Conservation (phyloP, 2,888 invertebrate genomes). For the Rugalucina vietnamica region DNA sequence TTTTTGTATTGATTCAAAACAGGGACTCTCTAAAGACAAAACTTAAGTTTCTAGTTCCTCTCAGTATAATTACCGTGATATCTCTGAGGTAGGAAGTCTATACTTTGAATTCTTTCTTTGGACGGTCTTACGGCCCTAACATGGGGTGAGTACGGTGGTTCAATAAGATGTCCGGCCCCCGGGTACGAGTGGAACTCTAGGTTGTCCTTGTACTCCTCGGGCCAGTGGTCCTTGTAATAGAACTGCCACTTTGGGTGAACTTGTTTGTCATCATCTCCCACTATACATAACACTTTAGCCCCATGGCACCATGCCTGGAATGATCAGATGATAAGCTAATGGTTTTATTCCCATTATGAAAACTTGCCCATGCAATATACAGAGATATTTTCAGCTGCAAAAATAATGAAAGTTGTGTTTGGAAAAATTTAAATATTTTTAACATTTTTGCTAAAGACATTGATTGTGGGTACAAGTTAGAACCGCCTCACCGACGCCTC, state of each 20-base stretch:
- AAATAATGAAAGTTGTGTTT: too few relatives aligned
- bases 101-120: slow-evolving; percentile 24
- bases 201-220: slow-evolving; percentile 32
- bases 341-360: too few relatives aligned
- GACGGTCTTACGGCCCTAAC: slow-evolving; percentile 23
- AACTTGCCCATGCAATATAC: too few relatives aligned
- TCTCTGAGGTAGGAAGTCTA: slow-evolving; percentile 41
- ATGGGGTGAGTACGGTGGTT: slow-evolving; percentile 51
- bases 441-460: too few relatives aligned
- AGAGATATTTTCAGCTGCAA: too few relatives aligned
- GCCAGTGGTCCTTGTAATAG: slow-evolving; percentile 28
- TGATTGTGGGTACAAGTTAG: too few relatives aligned
- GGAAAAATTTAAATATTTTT: too few relatives aligned
- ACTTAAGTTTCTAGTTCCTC: too few relatives aligned
- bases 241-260: slow-evolving; percentile 39
- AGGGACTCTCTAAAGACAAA: too few relatives aligned
- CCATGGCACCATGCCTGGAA: slow-evolving; percentile 64
- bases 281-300: slow-evolving; percentile 46
- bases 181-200: slow-evolving; percentile 36
- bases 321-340: too few relatives aligned
- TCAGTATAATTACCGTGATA: slow-evolving; percentile 42
- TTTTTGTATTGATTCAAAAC: too few relatives aligned
- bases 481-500: too few relatives aligned
- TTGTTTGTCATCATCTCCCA: slow-evolving; percentile 55
- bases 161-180: slow-evolving; percentile 57